Percentiles rank a stretch among this genome's conserved stretches.
Evolutionary conservation across 1,140 invertebrate genomes (phyloP).

Genomic region (Diachasma alloeum): DNA sequence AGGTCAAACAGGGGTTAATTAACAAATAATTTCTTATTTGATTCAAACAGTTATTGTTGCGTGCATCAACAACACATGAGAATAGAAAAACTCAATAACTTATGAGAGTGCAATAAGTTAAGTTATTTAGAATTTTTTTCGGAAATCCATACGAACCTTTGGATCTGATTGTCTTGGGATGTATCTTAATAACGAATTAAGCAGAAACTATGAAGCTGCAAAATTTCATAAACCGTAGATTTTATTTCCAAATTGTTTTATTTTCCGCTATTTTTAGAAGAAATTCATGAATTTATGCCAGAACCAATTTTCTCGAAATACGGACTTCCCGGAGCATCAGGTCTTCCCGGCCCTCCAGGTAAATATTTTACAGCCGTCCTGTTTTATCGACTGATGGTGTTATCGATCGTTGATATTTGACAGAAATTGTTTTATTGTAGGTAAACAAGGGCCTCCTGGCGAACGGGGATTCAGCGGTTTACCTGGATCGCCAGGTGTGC

Average conservation of each 20-base stretch:
- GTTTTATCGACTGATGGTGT: conserved; percentile 29
- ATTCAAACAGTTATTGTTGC: no score
- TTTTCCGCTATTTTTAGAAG: conserved; percentile 59
- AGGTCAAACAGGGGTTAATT: no score
- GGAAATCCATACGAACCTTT: no score
- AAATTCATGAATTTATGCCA: conserved; percentile 68
- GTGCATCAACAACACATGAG: no score
- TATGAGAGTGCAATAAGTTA: no score
- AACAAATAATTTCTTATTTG: no score
- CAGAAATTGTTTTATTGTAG: conserved; percentile 61
- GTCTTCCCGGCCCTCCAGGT: conserved; percentile 70
- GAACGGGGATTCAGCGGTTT: conserved; percentile 74
- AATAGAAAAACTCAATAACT: no score
- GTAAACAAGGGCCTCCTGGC: conserved; percentile 63
- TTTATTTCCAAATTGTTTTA: not conserved
- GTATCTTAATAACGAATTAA: no score
- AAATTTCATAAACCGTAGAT: not conserved
- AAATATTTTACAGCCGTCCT: conserved; percentile 21
- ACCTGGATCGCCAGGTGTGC: conserved; percentile 68
- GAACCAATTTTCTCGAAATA: conserved; percentile 71
- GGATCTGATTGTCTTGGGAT: no score
- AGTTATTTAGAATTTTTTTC: no score
- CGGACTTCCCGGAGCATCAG: conserved; percentile 68
- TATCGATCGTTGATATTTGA: not conserved
- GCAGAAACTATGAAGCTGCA: not conserved